These are phyloP conservation scores for Perithous albicinctus DNA, from an alignment of 2,888 invertebrate species.

Conservation along the genomic window DNA sequence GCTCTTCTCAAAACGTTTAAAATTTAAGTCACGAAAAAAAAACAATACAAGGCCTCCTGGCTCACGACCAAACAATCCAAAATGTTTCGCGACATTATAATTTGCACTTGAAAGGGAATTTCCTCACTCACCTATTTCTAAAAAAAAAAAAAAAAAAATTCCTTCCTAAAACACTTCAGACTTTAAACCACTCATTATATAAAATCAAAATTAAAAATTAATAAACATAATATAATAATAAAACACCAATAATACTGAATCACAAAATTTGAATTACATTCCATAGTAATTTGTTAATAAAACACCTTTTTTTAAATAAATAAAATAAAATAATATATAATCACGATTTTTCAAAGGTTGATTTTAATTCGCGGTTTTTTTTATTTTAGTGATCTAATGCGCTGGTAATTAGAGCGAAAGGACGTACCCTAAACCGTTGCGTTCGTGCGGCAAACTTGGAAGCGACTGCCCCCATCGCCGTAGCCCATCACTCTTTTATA, in stretches of 20 bases:
- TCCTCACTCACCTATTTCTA: slow-evolving; percentile 26
- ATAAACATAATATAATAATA: not conserved
- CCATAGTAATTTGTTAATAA: not conserved
- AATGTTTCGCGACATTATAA: not conserved
- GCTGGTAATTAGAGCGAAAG: slow-evolving; percentile 36
- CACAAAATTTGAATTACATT: not conserved
- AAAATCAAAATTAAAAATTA: not conserved
- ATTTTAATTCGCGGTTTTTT: not conserved
- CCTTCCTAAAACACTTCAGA: not conserved
- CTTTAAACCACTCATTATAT: not conserved
- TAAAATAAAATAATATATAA: not conserved
- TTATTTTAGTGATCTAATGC: slow-evolving; percentile 9
- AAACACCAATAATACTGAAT: slow-evolving; percentile 21
- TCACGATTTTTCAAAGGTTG: not conserved
- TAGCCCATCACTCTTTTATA: slow-evolving; percentile 81
- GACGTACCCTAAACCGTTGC: slow-evolving; percentile 71
- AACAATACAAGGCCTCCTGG: not conserved
- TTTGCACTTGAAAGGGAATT: slow-evolving; percentile 6
- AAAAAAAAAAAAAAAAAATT: not conserved
- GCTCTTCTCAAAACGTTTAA: not conserved
- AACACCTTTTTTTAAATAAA: not conserved
- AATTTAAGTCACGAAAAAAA: slow-evolving; percentile 21
- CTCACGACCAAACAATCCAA: not conserved
- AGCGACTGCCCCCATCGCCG: slow-evolving; percentile 79
- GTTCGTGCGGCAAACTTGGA: slow-evolving; percentile 76